A percentile compares a stretch with the other conserved stretches of the same genome.
Conservation (phyloP, 2,797 vertebrate genomes). For the Emydoidea blandingii region DNA sequence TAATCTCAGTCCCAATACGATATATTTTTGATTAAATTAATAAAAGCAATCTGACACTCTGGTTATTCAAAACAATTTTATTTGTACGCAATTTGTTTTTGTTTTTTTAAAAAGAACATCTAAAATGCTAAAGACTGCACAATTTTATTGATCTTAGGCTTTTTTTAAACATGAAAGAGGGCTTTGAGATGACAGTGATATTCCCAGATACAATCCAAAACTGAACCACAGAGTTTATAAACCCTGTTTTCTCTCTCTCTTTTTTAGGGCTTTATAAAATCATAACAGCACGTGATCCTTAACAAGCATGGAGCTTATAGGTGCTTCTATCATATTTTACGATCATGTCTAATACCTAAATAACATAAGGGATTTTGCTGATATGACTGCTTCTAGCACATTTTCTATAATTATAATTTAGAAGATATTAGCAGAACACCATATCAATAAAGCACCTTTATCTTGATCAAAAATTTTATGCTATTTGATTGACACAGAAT, state of each 20-base stretch:
- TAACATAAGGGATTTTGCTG: background rate
- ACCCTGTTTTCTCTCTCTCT: background rate
- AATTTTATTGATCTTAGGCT: background rate
- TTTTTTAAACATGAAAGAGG: background rate
- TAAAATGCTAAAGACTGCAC: background rate
- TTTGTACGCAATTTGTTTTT: background rate
- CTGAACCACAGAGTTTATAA: background rate
- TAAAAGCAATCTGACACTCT: background rate
- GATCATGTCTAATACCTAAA: conserved; percentile 6
- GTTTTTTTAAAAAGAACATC: background rate
- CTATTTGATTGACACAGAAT: background rate
- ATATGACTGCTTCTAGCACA: background rate
- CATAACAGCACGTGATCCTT: background rate
- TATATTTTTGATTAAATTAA: background rate
- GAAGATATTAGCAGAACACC: rapidly evolving
- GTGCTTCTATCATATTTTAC: conserved; percentile 13
- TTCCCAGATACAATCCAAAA: background rate
- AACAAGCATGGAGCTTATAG: background rate
- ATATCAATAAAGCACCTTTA: background rate
- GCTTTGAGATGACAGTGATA: background rate
- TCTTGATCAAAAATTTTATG: background rate
- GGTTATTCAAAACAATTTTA: background rate
- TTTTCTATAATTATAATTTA: background rate
- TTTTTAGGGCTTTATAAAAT: conserved; percentile 1
- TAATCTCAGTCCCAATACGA: background rate